Conservation (phyloP, 2,113 vertebrate species). For the Hiodon tergisus region DNA sequence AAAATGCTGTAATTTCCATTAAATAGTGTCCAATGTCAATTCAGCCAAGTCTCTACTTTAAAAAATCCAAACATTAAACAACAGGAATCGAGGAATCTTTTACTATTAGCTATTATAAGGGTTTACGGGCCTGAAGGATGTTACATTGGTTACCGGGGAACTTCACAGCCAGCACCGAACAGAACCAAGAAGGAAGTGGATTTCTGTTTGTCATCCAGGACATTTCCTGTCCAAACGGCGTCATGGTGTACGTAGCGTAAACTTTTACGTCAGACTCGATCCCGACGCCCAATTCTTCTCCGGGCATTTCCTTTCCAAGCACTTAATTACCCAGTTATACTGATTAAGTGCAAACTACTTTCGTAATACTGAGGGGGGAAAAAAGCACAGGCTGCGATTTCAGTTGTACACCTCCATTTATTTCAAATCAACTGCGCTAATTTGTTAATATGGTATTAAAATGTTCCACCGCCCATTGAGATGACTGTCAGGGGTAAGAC, state of each 20-base stretch:
- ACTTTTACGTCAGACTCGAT: background rate
- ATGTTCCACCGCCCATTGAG: no score
- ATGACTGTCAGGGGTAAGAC: no score
- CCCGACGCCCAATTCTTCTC: background rate
- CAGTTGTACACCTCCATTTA: background rate
- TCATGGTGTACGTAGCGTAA: background rate
- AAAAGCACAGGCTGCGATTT: background rate
- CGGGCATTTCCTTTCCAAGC: background rate
- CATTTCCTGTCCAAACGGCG: constrained; percentile 3
- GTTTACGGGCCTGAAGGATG: no score
- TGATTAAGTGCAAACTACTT: constrained; percentile 6
- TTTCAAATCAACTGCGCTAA: background rate
- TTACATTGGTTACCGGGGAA: no score
- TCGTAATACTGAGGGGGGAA: background rate
- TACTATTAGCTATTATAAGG: no score
- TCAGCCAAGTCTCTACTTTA: background rate
- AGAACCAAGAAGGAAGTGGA: no score
- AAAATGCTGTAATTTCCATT: constrained; percentile 48
- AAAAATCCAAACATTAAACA: no score
- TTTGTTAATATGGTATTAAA: no score
- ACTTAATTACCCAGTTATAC: constrained; percentile 8
- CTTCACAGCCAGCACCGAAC: no score
- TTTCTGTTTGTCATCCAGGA: background rate
- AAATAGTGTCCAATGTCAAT: constrained; percentile 33
- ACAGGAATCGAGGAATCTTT: no score